phyloP scores from a whole-genome alignment of 2,797 vertebrate genomes.

The Phylloscopus collybita region DNA sequence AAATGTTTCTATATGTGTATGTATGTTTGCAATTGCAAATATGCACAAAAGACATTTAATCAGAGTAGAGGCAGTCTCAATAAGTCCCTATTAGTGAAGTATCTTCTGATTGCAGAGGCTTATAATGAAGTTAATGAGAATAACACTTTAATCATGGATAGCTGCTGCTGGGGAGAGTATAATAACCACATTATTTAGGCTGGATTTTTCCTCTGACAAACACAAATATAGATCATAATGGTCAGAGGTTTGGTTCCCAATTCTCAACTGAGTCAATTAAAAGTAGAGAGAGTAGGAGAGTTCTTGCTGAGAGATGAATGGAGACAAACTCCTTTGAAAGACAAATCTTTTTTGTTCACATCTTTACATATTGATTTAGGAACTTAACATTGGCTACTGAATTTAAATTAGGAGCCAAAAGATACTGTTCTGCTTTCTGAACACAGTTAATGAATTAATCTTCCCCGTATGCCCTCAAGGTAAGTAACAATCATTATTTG shows the following conservation, averaged over 20 bases:
- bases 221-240: slow-evolving; percentile 29
- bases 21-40: not conserved
- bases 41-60: not conserved
- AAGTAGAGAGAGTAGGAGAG: slow-evolving; percentile 28
- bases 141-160: slow-evolving; percentile 45
- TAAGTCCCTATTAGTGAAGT: not conserved
- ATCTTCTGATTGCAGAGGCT: slow-evolving; percentile 25
- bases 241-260: slow-evolving; percentile 35
- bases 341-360: slow-evolving; percentile 8
- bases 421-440: slow-evolving; percentile 13
- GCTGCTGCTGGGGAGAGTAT: not conserved
- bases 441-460: slow-evolving; percentile 48
- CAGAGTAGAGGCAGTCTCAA: not conserved
- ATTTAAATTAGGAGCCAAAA: slow-evolving; percentile 60
- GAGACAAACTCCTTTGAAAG: slow-evolving; percentile 27
- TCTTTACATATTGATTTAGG: slow-evolving; percentile 47
- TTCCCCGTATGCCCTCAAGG: slow-evolving; percentile 6
- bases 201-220: slow-evolving; percentile 41
- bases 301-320: slow-evolving; percentile 43
- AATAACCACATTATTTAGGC: slow-evolving; percentile 13
- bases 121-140: slow-evolving; percentile 41
- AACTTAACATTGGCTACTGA: slow-evolving; percentile 38
- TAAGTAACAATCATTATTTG: slow-evolving; percentile 15
- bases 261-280: slow-evolving; percentile 60
- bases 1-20: not conserved